phyloP scores from a whole-genome alignment of 1,140 invertebrate genomes.

The Trichomalopsis sarcophagae region DNA sequence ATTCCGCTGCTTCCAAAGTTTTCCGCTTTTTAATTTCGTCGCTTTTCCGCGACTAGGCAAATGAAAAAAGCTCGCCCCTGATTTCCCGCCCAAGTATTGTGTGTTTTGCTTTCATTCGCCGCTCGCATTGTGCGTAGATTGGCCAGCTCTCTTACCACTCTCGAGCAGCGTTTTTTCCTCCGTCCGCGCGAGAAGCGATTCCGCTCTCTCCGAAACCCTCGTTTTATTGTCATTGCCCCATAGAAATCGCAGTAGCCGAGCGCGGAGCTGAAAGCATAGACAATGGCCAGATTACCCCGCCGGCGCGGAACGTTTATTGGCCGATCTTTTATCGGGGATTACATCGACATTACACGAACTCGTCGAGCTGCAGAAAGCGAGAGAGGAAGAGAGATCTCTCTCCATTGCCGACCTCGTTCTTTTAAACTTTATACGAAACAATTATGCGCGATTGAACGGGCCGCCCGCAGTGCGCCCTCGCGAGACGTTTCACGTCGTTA shows the following conservation, averaged over 20 bases:
- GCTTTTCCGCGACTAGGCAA: not conserved
- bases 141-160: slow-evolving; percentile 18
- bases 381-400: not conserved
- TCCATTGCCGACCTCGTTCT: not conserved
- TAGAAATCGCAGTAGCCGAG: slow-evolving; percentile 34
- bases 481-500: not conserved
- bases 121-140: not conserved
- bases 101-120: not conserved
- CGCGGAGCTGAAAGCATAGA: slow-evolving; percentile 31
- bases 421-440: slow-evolving; percentile 26
- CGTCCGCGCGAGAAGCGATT: slow-evolving; percentile 44
- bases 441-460: slow-evolving; percentile 31
- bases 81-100: not conserved
- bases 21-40: not conserved
- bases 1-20: not conserved
- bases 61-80: not conserved
- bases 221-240: slow-evolving; percentile 46
- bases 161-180: not conserved
- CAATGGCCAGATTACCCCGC: slow-evolving; percentile 43
- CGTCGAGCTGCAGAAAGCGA: not conserved
- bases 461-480: too few relatives aligned
- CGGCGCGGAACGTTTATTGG: slow-evolving; percentile 41
- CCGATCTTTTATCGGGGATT: slow-evolving; percentile 49
- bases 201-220: slow-evolving; percentile 24
- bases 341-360: slow-evolving; percentile 34